Evolutionary conservation across 2,113 vertebrate species (phyloP).

Genomic region (Podarcis muralis): DNA sequence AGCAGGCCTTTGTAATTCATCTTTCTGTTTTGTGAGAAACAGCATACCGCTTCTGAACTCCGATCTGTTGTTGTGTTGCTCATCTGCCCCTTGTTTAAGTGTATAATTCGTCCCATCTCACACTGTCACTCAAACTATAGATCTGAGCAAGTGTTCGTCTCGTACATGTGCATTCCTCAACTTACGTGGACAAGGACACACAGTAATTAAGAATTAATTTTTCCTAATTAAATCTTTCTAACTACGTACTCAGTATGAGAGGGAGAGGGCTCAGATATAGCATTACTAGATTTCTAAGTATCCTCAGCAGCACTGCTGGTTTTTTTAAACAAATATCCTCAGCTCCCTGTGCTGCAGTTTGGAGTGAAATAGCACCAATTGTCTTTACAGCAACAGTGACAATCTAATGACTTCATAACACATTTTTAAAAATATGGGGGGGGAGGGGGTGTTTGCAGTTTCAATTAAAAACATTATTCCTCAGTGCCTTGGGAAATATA

Average conservation of each 20-base stretch:
- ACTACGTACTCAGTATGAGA: background rate
- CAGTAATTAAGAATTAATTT: too few relatives aligned
- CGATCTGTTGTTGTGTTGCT: too few relatives aligned
- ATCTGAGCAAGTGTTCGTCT: too few relatives aligned
- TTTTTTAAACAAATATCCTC: conserved; percentile 21
- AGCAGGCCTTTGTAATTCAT: too few relatives aligned
- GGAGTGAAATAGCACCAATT: conserved; percentile 19
- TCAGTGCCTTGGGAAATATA: rapidly evolving
- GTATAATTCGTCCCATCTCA: too few relatives aligned
- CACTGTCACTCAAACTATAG: too few relatives aligned
- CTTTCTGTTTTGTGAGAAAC: too few relatives aligned
- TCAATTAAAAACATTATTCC: background rate
- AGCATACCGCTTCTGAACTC: too few relatives aligned
- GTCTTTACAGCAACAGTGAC: background rate
- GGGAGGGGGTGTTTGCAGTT: background rate
- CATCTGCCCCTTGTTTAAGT: too few relatives aligned
- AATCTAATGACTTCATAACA: conserved; percentile 12
- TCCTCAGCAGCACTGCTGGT: conserved; percentile 14
- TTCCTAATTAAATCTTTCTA: too few relatives aligned
- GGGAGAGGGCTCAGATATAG: conserved; percentile 33
- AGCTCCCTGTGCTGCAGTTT: conserved; percentile 32
- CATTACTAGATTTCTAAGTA: conserved; percentile 40
- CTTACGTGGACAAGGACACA: too few relatives aligned
- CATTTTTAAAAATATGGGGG: background rate
- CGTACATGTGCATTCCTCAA: too few relatives aligned